Base-by-base conservation (phyloP, 2,888 invertebrate genomes). In the Drosophila sordidapex region DNA sequence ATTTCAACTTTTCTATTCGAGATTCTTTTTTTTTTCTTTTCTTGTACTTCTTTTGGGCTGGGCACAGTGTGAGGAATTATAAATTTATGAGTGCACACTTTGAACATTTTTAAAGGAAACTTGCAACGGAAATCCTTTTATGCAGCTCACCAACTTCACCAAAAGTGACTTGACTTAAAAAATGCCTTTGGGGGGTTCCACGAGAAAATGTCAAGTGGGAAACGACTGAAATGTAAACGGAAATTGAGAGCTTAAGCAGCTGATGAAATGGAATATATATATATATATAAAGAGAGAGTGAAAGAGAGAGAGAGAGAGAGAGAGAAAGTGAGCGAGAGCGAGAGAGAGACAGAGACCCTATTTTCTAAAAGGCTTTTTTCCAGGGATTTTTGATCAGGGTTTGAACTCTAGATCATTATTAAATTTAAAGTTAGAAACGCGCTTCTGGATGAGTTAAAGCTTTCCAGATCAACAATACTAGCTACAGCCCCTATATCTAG, bases 21-120 rank as follows among this genome's bases (percentile, higher is more conserved):
- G 46, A 59, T 59, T 69, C 29, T 51, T 59, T 33, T 13, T 21
- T n/a, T 21, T 21, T 53, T 21, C 13, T 35, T 18, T 40, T 18
- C 15, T 18, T 1, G 18, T 49, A 10, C n/a, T 49, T 15, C 10
- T 27, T 25, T 53, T 57, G 60, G 57, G 57, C 63, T 58, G 40
- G 53, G 57, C 64, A 54, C 53, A 25, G 54, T 54, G 51, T 53
- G 29, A 11, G 70, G 67, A 75, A 61, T 78, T 80, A 80, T 80
- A 75, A 71, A 74, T 79, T 81, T 82, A 79, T 81, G 83, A 83
- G 85, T 79, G 79, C 66, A 69, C 62, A 59, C 67, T 43, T 56
- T 52, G 53, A 35, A 48, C 35, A 48, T 54, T 64, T 46, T 29
- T 27, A 15, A 59, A 56, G 67, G 57, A 70, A 81, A 71, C 68